Conservation (phyloP, 2,113 vertebrate genomes). For the Lepus timidus region DNA sequence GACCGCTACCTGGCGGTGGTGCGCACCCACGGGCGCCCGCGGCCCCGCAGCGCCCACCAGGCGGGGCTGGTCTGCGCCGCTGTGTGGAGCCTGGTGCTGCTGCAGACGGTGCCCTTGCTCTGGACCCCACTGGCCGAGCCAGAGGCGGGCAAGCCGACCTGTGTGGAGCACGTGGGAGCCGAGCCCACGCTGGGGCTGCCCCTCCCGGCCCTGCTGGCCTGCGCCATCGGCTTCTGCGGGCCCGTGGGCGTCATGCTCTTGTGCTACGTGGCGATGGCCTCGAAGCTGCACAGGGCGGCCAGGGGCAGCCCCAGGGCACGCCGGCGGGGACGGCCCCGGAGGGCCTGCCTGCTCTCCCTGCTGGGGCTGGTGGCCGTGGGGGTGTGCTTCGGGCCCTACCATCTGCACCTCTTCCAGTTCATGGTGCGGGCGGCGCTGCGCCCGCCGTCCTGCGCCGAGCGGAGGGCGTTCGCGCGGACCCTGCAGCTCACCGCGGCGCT, state of each 20-base stretch:
- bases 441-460: constrained; percentile 85
- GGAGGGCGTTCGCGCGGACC: constrained; percentile 89
- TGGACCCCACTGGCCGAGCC: constrained; percentile 83
- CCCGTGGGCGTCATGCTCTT: constrained; percentile 89
- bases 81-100: constrained; percentile 89
- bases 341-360: constrained; percentile 71
- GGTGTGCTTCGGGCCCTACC: constrained; percentile 92
- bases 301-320: constrained; percentile 86
- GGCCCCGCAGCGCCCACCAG: constrained; percentile 81
- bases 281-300: constrained; percentile 88
- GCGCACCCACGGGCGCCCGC: constrained; percentile 83
- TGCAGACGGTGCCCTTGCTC: constrained; percentile 88
- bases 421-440: constrained; percentile 86
- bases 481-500: constrained; percentile 90
- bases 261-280: constrained; percentile 90
- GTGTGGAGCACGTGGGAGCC: constrained; percentile 92
- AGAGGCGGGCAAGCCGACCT: constrained; percentile 85
- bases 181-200: constrained; percentile 86
- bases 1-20: constrained; percentile 93
- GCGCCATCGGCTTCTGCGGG: constrained; percentile 88
- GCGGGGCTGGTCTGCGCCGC: constrained; percentile 86
- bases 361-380: constrained; percentile 89
- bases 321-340: constrained; percentile 84
- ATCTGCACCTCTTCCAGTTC: constrained; percentile 91
- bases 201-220: constrained; percentile 88